Conservation (phyloP, 2,113 vertebrate species). For the Serilophus lunatus region DNA sequence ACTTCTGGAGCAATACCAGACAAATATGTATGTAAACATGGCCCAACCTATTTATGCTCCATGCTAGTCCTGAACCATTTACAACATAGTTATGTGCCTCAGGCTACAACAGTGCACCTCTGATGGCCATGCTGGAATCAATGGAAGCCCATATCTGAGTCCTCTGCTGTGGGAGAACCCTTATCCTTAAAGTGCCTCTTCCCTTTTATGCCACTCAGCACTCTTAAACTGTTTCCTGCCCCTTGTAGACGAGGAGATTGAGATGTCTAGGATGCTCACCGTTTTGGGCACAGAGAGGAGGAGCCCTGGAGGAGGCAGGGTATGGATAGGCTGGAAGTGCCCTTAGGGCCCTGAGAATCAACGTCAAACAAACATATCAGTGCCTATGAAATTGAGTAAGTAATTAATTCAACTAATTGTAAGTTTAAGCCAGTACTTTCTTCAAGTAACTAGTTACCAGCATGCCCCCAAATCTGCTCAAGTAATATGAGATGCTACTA, state of each 20-base stretch:
- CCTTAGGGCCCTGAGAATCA: not conserved
- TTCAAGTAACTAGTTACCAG: not conserved
- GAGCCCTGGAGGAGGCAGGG: not conserved
- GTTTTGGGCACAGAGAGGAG: not conserved
- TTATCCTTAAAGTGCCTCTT: not conserved
- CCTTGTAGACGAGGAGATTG: not conserved
- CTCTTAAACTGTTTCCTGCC: not conserved
- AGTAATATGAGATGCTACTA: rapidly evolving
- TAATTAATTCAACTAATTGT: not conserved
- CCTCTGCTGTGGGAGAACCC: not conserved
- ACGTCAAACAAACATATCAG: not conserved
- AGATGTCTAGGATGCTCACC: not conserved
- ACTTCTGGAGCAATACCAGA: not conserved
- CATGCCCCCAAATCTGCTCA: not conserved
- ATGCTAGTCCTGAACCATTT: not conserved
- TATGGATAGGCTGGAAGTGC: not conserved
- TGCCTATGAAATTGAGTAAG: not conserved
- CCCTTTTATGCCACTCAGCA: not conserved
- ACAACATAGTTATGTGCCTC: not conserved
- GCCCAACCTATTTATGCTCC: not conserved
- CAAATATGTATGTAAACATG: not conserved
- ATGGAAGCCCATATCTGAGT: not conserved
- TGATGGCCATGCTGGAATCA: not conserved
- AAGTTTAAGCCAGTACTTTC: not conserved
- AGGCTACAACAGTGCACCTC: not conserved